Evolutionary conservation across 2,888 invertebrate species (phyloP).

Genomic region (Cephus sareptanus): DNA sequence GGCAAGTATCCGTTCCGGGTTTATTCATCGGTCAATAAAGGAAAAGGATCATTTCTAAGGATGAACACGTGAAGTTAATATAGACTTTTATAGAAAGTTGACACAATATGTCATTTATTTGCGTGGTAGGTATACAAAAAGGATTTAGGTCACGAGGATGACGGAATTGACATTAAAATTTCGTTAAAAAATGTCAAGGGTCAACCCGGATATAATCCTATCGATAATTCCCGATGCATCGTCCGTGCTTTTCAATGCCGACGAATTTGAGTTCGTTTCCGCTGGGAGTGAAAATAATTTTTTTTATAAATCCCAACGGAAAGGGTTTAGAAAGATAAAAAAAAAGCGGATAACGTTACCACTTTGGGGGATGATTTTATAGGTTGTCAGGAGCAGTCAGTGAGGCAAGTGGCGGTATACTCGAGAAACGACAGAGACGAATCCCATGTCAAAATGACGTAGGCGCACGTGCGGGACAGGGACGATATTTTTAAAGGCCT

Average conservation of each 20-base stretch:
- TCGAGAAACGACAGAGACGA: not conserved
- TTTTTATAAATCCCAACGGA: not conserved
- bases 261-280: not conserved
- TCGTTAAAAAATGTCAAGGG: not conserved
- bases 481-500: slow-evolving; percentile 7
- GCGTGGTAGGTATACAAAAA: not conserved
- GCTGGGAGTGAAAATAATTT: not conserved
- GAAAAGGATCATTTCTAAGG: not conserved
- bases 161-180: not conserved
- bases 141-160: not conserved
- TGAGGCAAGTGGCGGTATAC: not conserved
- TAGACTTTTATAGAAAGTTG: not conserved
- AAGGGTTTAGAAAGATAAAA: not conserved
- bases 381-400: not conserved
- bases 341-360: not conserved
- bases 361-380: not conserved
- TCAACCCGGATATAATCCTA: not conserved
- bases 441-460: not conserved
- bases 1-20: not conserved
- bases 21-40: not conserved
- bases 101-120: not conserved
- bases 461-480: not conserved
- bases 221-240: not conserved
- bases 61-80: not conserved
- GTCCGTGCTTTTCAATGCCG: not conserved